phyloP scores from a whole-genome alignment of 2,113 vertebrate species.

The Salminus brasiliensis region DNA sequence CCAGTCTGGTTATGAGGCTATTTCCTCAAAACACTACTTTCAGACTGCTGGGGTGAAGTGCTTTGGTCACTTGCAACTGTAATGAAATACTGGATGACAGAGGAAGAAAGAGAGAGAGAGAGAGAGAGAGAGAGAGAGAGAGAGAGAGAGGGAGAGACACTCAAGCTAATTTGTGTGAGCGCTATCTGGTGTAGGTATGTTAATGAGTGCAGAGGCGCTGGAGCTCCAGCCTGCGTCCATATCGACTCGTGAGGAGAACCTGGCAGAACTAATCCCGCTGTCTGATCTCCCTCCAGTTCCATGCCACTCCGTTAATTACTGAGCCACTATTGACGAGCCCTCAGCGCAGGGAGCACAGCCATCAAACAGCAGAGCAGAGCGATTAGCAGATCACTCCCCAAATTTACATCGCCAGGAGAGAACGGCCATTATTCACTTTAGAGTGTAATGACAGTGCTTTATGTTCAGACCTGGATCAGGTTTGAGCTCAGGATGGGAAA shows the following conservation, averaged over 20 bases:
- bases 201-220: constrained; percentile 50
- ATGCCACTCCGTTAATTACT: constrained; percentile 68
- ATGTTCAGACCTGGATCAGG: constrained; percentile 48
- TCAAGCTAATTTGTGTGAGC: constrained; percentile 28
- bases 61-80: too few species aligned
- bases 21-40: too few species aligned
- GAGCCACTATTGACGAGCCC: constrained; percentile 63
- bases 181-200: constrained; percentile 59
- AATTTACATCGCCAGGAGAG: constrained; percentile 52
- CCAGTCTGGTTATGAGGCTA: too few species aligned
- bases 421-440: constrained; percentile 52
- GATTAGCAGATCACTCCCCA: constrained; percentile 58
- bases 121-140: background rate
- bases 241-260: constrained; percentile 61
- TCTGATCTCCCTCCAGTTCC: constrained; percentile 63
- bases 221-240: constrained; percentile 47
- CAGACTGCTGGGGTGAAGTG: too few species aligned
- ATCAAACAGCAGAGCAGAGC: constrained; percentile 51
- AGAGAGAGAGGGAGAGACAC: background rate
- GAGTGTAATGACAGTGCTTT: constrained; percentile 52
- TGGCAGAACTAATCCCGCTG: constrained; percentile 66
- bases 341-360: constrained; percentile 54
- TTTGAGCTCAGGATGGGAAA: constrained; percentile 41
- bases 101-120: background rate
- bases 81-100: background rate